phyloP scores from a whole-genome alignment of 1,140 invertebrate genomes.

The Oncopeltus fasciatus region DNA sequence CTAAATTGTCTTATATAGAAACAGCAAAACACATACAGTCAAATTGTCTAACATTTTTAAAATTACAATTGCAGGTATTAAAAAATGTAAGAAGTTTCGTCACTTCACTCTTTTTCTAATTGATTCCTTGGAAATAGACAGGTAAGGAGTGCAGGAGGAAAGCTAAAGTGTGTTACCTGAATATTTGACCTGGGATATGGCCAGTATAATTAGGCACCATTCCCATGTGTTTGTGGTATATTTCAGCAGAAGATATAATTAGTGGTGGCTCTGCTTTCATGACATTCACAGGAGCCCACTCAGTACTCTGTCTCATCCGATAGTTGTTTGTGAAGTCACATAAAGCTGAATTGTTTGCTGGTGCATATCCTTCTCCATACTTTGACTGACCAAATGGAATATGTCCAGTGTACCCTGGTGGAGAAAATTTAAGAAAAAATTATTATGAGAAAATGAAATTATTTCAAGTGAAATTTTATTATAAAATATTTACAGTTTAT shows the following conservation, averaged over 20 bases:
- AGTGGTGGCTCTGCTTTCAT: conserved; percentile 35
- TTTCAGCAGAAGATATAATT: conserved; percentile 34
- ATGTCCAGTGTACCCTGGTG: conserved; percentile 49
- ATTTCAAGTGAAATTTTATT: too few relatives aligned
- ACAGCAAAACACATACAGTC: too few relatives aligned
- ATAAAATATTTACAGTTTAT: too few relatives aligned
- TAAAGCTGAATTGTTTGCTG: conserved; percentile 44
- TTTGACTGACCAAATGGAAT: conserved; percentile 46
- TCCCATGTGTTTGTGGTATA: conserved; percentile 52
- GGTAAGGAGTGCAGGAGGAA: not conserved
- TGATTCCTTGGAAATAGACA: too few relatives aligned
- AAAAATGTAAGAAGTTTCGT: too few relatives aligned
- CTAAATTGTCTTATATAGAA: too few relatives aligned
- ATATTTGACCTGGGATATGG: conserved; percentile 51
- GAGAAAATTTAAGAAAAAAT: too few relatives aligned
- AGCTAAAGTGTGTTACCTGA: too few relatives aligned
- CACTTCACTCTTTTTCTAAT: too few relatives aligned
- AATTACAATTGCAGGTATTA: too few relatives aligned
- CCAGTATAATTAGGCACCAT: conserved; percentile 56
- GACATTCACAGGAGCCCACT: conserved; percentile 49
- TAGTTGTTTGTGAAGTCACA: conserved; percentile 55
- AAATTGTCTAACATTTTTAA: too few relatives aligned
- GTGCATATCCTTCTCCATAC: conserved; percentile 44
- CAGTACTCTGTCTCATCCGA: conserved; percentile 42
- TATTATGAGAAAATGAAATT: too few relatives aligned